Base-by-base conservation (phyloP, 2,797 vertebrate species). In the Diplodus puntazzo region DNA sequence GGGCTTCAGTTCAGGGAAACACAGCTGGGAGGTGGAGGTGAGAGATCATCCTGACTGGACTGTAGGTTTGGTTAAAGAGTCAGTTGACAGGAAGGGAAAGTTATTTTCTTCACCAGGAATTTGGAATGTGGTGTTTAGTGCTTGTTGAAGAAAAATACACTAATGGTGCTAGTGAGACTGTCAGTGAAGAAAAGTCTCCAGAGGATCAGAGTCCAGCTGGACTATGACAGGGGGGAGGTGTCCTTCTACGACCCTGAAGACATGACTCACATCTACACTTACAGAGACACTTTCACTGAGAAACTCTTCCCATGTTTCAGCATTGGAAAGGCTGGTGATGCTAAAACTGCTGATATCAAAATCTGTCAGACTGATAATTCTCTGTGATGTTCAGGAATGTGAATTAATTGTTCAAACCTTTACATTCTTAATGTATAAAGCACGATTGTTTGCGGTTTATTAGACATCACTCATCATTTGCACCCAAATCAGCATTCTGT, bases 11-110 rank as follows among this genome's bases (percentile, higher is more conserved):
- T 84, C 83, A 57, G 85, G 87, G 23, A 86, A n/a, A 57, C 87
- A 86, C 77, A 81, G 50, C 83, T 89, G 87, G 89, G 83, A 90
- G 57, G 83, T 88, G 59, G 50, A 84, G 43, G 81, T 88, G 62
- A 68, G 79, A 76, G 68, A 81, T 12, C 55, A 71, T 62, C 78
- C 72, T 18, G 0, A 0, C 17, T 80, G 79, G 73, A 1, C 0
- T 18, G 6, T 81, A 0, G 80, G 80, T 53, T 43, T 73, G 8
- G 75, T 2, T 10, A 81, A 77, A 53, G 69, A 81, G 17, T 75
- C 75, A 10, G 10, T 7, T n/a, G 61, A 78, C 11, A 73, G 65
- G 60, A 74, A 74, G 23, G 65, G 30, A 12, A 0, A 71, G 9
- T 3, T 0, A n/a, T 3, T 0, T 17, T 23, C 0, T 1, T 6